Base-by-base conservation (phyloP, 2,113 vertebrate genomes). In the Mirounga angustirostris region DNA sequence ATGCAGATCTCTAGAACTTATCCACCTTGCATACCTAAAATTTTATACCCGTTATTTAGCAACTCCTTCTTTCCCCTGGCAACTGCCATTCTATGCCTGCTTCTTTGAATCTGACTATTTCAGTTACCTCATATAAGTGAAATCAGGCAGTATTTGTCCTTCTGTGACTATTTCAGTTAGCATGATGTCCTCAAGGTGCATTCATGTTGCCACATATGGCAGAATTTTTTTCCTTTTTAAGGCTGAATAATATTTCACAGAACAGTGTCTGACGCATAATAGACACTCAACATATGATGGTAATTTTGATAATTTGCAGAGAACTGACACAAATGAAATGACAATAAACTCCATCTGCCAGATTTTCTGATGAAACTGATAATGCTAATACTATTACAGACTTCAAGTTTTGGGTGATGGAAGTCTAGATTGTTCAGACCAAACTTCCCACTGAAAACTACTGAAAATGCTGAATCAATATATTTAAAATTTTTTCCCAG, bases 391-490 rank as follows among this genome's bases (percentile, higher is more conserved):
- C 14, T 40, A 67, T 46, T 84, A 21, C 4, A 76, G 50, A 92
- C 36, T 89, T 85, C 36, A 80, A n/a, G 18, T 33, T 67, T 67
- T 28, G 4, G 18, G 11, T 46, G 11, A 94, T 33, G 19, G 28
- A 76, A 88, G 33, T 9, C 43, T 74, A 50, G 16, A 89, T 7
- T 33, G 30, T 74, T 88, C 43, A 93, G 50, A 63, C 7, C 74
- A 93, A 56, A 50, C 7, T 4, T 95, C 26, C 12, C 50, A 94
- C 73, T 87, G 54, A 90, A 80, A 95, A 90, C 52, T 82, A 79
- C n/a, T 24, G 87, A 87, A 92, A 90, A 85, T 87, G 30, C 19
- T 78, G 11, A 94, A 87, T 85, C 73, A 96, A 81, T 36, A 61
- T 71, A 91, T 40, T 83, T 5, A 16, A 65, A 52, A 40, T 2